Evolutionary conservation across 2,797 vertebrate species (phyloP).

Genomic region (Rhabdophis nuchalis): DNA sequence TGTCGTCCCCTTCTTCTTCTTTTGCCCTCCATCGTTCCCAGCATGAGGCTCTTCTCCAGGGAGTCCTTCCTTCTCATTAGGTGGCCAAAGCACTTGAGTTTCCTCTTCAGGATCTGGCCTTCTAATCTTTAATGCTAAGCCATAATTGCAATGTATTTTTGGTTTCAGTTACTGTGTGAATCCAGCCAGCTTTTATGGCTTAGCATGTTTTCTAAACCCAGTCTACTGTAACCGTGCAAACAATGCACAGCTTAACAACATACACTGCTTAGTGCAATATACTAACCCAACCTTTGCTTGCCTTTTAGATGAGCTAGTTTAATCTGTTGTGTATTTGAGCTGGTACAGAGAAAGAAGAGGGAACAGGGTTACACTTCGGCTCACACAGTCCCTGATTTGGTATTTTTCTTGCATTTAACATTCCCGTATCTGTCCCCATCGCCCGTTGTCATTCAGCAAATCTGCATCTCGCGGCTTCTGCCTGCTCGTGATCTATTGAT

Average conservation of each 20-base stretch:
- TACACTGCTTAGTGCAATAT: not conserved
- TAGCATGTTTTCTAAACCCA: not conserved
- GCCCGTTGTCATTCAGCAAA: not conserved
- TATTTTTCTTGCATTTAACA: not conserved
- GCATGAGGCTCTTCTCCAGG: too few species aligned
- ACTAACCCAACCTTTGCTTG: not conserved
- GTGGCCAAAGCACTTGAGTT: too few species aligned
- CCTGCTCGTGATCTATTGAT: conserved; percentile 31
- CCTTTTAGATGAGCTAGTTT: not conserved
- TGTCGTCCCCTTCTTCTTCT: too few species aligned
- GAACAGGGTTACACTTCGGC: not conserved
- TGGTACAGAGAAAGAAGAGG: not conserved
- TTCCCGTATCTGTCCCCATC: not conserved
- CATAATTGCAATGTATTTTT: not conserved
- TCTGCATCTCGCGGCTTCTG: not conserved
- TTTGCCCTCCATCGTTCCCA: too few species aligned
- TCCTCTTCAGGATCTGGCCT: too few species aligned
- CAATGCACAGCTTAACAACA: not conserved
- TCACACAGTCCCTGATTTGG: not conserved
- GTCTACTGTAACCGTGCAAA: not conserved
- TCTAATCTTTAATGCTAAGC: not conserved
- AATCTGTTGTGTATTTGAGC: not conserved
- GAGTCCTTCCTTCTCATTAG: too few species aligned
- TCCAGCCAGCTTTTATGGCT: not conserved
- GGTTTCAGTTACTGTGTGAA: not conserved